These are phyloP conservation scores for Conger conger DNA, from an alignment of 2,113 vertebrate species.

Conservation along the genomic window DNA sequence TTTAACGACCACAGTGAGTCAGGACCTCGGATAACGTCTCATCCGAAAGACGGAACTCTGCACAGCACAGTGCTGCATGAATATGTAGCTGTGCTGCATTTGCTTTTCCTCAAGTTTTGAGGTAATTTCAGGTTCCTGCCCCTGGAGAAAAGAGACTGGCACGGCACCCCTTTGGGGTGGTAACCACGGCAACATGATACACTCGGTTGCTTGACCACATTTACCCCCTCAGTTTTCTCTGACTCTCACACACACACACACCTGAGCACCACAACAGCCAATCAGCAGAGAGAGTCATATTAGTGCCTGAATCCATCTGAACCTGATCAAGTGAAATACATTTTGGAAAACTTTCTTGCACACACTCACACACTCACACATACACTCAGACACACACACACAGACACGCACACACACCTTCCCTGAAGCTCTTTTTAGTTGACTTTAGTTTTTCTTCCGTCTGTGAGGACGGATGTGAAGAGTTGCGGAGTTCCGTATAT, in stretches of 20 bases:
- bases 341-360: background rate
- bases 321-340: slow-evolving; percentile 28
- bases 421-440: background rate
- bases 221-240: slow-evolving; percentile 9
- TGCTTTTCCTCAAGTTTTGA: no score
- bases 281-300: background rate
- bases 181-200: background rate
- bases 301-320: slow-evolving; percentile 5
- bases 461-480: background rate
- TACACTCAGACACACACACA: background rate
- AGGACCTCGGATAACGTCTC: no score
- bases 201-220: background rate
- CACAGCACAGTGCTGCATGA: background rate
- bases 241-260: background rate
- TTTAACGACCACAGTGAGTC: no score
- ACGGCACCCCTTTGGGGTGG: background rate
- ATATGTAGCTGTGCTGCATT: no score
- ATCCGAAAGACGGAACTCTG: no score
- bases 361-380: background rate
- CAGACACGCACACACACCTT: background rate
- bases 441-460: background rate
- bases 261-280: background rate
- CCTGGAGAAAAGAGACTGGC: background rate
- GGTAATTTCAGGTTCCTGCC: background rate
- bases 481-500: slow-evolving; percentile 1